A percentile compares a stretch with the other conserved stretches of the same genome.
These are phyloP conservation scores for Plemyria rubiginata DNA, from an alignment of 2,888 invertebrate species.

Conservation along the genomic window DNA sequence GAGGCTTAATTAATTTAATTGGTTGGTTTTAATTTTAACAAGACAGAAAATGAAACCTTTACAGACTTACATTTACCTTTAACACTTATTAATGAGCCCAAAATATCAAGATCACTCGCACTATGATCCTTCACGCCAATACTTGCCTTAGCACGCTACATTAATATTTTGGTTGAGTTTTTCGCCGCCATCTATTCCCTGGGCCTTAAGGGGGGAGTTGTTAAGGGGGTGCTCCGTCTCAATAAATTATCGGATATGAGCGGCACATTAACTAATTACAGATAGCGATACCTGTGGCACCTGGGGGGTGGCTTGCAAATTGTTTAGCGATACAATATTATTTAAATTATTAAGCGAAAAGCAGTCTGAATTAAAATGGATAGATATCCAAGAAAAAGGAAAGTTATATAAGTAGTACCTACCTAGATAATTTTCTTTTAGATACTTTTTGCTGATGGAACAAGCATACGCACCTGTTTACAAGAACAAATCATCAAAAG, in stretches of 20 bases:
- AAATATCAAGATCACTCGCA: conserved; percentile 56
- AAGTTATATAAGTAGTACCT: too few relatives aligned
- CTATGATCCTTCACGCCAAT: conserved; percentile 62
- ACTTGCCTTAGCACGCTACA: conserved; percentile 76
- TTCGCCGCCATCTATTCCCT: conserved; percentile 81
- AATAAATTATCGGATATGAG: conserved; percentile 83
- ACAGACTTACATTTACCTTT: neutral
- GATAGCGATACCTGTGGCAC: conserved; percentile 70
- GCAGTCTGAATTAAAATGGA: neutral
- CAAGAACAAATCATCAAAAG: too few relatives aligned
- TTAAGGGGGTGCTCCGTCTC: conserved; percentile 76
- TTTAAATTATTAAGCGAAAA: neutral
- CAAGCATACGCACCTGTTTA: too few relatives aligned
- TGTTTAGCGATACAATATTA: conserved; percentile 16
- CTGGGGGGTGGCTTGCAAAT: conserved; percentile 30
- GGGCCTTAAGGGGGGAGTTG: conserved; percentile 54
- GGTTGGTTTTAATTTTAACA: too few relatives aligned
- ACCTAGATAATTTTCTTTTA: too few relatives aligned
- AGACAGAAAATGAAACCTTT: neutral
- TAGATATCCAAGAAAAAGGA: neutral
- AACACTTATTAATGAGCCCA: neutral
- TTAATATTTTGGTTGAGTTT: conserved; percentile 85
- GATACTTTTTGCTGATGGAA: too few relatives aligned
- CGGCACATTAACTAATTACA: conserved; percentile 83
- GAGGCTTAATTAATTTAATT: too few relatives aligned